Evolutionary conservation across 1,140 invertebrate genomes (phyloP), one percentile per base, ranked within the genome.

Genomic region (Medauroidea extradentata): DNA sequence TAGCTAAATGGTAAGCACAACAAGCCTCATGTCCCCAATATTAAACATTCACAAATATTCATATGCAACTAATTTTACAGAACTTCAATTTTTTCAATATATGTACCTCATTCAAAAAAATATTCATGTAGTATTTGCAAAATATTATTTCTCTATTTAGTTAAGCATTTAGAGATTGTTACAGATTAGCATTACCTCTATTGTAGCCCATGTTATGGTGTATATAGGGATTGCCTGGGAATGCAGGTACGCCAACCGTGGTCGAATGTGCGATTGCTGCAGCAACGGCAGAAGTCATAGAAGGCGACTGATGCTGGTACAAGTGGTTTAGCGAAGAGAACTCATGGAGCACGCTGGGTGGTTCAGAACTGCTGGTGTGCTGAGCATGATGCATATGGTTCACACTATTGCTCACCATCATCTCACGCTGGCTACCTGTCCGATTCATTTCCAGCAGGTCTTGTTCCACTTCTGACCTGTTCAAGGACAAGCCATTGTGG

Each of bases 241-340:
- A 57, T 0, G 56, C 56, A 11, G 56, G 56, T n/a, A 57, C 56
- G 5, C 56, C 56, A 8, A 49, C 56, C 4, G 56, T 57, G 29
- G 29, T n/a, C 2, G 56, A 57, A 48, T 57, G 56, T n/a, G 56
- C 56, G 13, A 57, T 57, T 4, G 56, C 56, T 39, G 56, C 56
- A 25, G 56, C 56, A 16, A 57, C 56, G 16, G 52, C 52, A 27
- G 53, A 55, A 21, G 53, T 25, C 53, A 55, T 55, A n/a, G 42
- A 29, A 2, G 42, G 21, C 2, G 19, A 16, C 7, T 29, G 56
- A 19, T 57, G 56, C 9, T 49, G 44, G 23, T 57, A 57, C 24
- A 57, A 19, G 56, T 57, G 56, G 38, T 57, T 57, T n/a, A 57
- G 23, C 14, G 56, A 48, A 9, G 53, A 24, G 53, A 42, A 54